Evolutionary conservation across 2,113 vertebrate genomes (phyloP).

Genomic region (Motacilla alba): DNA sequence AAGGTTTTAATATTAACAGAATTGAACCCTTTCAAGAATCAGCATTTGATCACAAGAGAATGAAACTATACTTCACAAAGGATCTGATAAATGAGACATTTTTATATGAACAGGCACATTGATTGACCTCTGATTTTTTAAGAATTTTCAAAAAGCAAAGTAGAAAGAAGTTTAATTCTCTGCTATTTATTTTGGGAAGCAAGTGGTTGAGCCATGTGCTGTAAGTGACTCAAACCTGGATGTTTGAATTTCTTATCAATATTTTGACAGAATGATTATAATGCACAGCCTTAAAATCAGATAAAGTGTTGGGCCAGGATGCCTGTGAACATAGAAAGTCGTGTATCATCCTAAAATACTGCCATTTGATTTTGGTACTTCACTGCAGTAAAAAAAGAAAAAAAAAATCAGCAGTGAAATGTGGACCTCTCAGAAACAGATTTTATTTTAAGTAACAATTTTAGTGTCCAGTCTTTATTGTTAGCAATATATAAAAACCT

Average conservation of each 20-base stretch:
- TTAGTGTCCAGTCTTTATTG: background rate
- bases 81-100: background rate
- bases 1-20: background rate
- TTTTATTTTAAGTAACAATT: background rate
- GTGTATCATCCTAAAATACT: background rate
- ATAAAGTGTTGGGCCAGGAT: background rate
- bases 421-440: background rate
- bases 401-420: background rate
- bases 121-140: conserved; percentile 1
- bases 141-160: background rate
- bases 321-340: background rate
- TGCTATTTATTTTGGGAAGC: background rate
- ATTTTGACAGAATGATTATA: conserved; percentile 9
- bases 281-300: background rate
- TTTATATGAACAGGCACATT: background rate
- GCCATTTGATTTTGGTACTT: background rate
- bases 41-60: background rate
- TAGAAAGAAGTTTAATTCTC: background rate
- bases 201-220: background rate
- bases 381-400: background rate
- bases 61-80: background rate
- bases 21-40: background rate
- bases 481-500: background rate
- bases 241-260: conserved; percentile 20
- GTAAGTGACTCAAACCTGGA: background rate